A percentile compares a stretch with the other conserved stretches of the same genome.
Evolutionary conservation across 2,888 invertebrate genomes (phyloP).

Genomic region (Callyntrura sp.): DNA sequence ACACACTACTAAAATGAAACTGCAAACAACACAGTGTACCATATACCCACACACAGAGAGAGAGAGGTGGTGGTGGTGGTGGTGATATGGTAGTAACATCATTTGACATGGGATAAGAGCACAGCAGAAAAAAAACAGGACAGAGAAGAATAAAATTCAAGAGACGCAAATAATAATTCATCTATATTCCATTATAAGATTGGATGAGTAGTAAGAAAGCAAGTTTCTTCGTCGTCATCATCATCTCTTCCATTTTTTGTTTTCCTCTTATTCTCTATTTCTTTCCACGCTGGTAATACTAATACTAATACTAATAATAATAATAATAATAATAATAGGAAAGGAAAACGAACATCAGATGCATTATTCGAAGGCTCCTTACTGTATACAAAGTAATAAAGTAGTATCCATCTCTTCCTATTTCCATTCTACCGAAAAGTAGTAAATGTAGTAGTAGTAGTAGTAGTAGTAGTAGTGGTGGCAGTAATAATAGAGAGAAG

Average conservation of each 20-base stretch:
- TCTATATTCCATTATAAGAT: conserved; percentile 79
- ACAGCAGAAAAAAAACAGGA: conserved; percentile 46
- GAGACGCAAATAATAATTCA: conserved; percentile 78
- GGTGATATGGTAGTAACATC: conserved; percentile 54
- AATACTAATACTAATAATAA: conserved; percentile 60
- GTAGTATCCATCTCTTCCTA: conserved; percentile 31
- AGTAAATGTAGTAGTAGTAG: background rate
- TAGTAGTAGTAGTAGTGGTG: background rate
- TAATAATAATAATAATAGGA: conserved; percentile 47
- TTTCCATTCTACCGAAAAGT: conserved; percentile 29
- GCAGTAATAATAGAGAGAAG: conserved; percentile 6
- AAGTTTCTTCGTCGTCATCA: conserved; percentile 70
- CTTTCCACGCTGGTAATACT: conserved; percentile 41
- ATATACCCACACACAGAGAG: background rate
- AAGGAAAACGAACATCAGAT: conserved; percentile 59
- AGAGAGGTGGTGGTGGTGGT: conserved; percentile 24
- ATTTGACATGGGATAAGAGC: conserved; percentile 65
- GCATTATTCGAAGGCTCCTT: conserved; percentile 50
- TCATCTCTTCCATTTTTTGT: conserved; percentile 50
- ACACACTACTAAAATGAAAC: conserved; percentile 56
- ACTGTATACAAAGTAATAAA: conserved; percentile 52
- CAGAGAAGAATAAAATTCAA: conserved; percentile 71
- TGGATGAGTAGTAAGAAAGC: conserved; percentile 75
- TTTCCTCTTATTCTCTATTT: conserved; percentile 45
- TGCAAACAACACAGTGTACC: conserved; percentile 39